phyloP scores from a whole-genome alignment of 2,888 invertebrate genomes.

The Cetonia aurata region DNA sequence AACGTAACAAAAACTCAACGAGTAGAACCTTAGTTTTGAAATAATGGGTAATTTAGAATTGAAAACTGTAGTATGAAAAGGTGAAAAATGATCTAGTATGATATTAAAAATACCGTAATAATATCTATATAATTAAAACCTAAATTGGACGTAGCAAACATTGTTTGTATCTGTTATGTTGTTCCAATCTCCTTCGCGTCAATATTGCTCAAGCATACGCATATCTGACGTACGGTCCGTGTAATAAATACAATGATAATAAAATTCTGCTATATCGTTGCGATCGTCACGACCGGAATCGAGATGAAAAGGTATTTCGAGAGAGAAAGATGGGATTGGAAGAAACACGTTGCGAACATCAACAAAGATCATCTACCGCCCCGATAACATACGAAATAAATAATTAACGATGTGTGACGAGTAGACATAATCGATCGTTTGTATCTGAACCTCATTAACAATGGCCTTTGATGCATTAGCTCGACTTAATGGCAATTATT shows the following conservation, averaged over 20 bases:
- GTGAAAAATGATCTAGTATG: no score
- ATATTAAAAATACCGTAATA: no score
- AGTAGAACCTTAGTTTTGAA: no score
- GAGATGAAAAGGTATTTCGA: constrained; percentile 28
- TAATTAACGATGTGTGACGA: constrained; percentile 54
- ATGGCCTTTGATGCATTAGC: constrained; percentile 37
- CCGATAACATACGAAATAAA: constrained; percentile 51
- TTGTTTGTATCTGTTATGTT: no score
- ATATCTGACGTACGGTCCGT: constrained; percentile 17
- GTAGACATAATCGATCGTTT: constrained; percentile 42
- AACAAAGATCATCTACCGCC: constrained; percentile 47
- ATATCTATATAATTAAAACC: no score
- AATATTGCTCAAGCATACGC: constrained; percentile 8
- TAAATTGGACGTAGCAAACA: no score
- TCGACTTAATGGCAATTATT: constrained; percentile 17
- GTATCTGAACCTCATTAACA: constrained; percentile 41
- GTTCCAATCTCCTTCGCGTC: neutral
- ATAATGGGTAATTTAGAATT: no score
- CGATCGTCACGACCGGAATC: constrained; percentile 36
- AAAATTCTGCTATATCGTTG: constrained; percentile 33
- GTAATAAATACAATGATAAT: constrained; percentile 35
- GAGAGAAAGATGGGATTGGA: constrained; percentile 30
- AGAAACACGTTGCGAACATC: constrained; percentile 40
- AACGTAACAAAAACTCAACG: no score
- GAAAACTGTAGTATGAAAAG: no score